Percentiles rank a stretch among this genome's conserved stretches.
These are phyloP conservation scores for Neoarius graeffei DNA, from an alignment of 2,113 vertebrate species.

Conservation along the genomic window DNA sequence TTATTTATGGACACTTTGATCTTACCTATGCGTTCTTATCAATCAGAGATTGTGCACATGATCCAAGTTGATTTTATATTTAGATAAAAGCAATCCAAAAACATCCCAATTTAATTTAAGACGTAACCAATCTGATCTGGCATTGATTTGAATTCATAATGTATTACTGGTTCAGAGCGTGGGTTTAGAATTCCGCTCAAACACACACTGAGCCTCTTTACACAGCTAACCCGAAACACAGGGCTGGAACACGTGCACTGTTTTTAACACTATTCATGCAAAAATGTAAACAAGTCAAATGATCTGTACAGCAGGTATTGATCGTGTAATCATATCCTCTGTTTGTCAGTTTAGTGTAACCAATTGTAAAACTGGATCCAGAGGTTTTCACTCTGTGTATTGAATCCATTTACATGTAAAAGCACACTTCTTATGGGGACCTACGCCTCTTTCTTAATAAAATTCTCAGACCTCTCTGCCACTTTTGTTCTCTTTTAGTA, in stretches of 20 bases:
- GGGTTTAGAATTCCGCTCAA: slow-evolving; percentile 33
- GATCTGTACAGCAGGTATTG: slow-evolving; percentile 47
- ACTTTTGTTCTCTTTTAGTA: slow-evolving; percentile 17
- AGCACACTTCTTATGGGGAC: slow-evolving; percentile 13
- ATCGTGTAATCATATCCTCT: slow-evolving; percentile 47
- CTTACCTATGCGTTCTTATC: slow-evolving; percentile 44
- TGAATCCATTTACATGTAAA: slow-evolving; percentile 43
- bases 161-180: slow-evolving; percentile 31
- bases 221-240: slow-evolving; percentile 26
- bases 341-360: slow-evolving; percentile 50
- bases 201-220: slow-evolving; percentile 33
- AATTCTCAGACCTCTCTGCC: slow-evolving; percentile 22
- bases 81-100: slow-evolving; percentile 62
- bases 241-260: slow-evolving; percentile 23
- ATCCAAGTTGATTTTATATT: slow-evolving; percentile 68
- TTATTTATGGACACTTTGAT: slow-evolving; percentile 23
- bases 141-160: slow-evolving; percentile 39
- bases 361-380: slow-evolving; percentile 48
- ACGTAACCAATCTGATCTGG: slow-evolving; percentile 51
- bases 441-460: slow-evolving; percentile 19
- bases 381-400: slow-evolving; percentile 5
- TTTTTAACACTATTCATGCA: slow-evolving; percentile 38
- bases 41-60: slow-evolving; percentile 62
- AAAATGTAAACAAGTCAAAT: slow-evolving; percentile 54
- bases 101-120: slow-evolving; percentile 61